Conservation (phyloP, 2,888 invertebrate species). For the Coleophora deauratella region DNA sequence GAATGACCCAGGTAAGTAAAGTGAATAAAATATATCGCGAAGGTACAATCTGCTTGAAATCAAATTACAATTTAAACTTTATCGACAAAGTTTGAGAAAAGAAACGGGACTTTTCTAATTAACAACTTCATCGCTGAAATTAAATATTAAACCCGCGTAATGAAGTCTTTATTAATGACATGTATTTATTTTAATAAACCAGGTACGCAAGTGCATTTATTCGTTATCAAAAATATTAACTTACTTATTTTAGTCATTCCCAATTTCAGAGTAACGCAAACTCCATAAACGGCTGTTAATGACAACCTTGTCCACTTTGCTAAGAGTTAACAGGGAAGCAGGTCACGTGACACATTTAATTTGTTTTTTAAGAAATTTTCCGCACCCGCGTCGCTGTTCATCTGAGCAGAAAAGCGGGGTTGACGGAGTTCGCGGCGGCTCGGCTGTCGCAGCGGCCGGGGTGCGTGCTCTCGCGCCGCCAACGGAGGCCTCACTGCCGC, state of each 20-base stretch:
- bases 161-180: background rate
- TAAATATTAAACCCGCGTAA: background rate
- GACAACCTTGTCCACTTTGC: constrained; percentile 28
- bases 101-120: constrained; percentile 3
- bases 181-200: no score
- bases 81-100: background rate
- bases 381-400: constrained; percentile 35
- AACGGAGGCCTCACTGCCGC: constrained; percentile 18
- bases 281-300: constrained; percentile 38
- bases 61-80: no score
- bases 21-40: no score
- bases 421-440: constrained; percentile 19
- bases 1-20: no score
- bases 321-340: constrained; percentile 6
- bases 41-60: no score
- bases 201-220: no score
- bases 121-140: constrained; percentile 4
- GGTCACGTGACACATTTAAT: constrained; percentile 24
- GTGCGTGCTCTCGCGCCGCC: constrained; percentile 36
- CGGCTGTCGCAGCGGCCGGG: constrained; percentile 32
- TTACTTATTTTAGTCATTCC: constrained; percentile 64
- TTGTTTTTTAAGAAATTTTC: constrained; percentile 27
- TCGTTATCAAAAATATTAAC: constrained; percentile 17
- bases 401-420: constrained; percentile 31
- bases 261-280: constrained; percentile 47